These are phyloP conservation scores for Bombus polaris DNA, from an alignment of 1,140 invertebrate genomes.

Conservation along the genomic window DNA sequence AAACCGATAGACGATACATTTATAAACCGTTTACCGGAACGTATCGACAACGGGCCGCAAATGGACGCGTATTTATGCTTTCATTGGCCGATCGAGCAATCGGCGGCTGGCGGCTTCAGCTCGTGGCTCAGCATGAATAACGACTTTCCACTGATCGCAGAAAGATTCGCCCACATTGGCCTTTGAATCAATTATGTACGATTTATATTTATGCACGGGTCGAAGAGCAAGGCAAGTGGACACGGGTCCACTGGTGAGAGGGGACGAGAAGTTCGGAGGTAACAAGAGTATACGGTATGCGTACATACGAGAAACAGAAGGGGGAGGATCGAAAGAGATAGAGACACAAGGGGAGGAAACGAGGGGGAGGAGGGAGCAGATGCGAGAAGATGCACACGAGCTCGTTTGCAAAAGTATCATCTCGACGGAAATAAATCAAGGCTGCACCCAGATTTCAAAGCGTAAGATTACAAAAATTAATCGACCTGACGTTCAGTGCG, in stretches of 20 bases:
- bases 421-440: constrained; percentile 72
- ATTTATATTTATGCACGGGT: constrained; percentile 74
- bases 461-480: constrained; percentile 72
- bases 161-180: constrained; percentile 75
- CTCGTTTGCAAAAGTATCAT: constrained; percentile 64
- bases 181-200: constrained; percentile 77
- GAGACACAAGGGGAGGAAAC: not conserved
- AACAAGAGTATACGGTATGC: constrained; percentile 16
- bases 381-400: constrained; percentile 33
- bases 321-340: constrained; percentile 13
- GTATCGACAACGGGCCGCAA: constrained; percentile 44
- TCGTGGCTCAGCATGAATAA: constrained; percentile 58
- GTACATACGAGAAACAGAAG: constrained; percentile 10
- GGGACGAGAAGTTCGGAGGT: constrained; percentile 13
- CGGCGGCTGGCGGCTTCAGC: constrained; percentile 32
- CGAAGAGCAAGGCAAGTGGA: constrained; percentile 38
- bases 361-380: not conserved
- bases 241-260: not conserved
- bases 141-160: constrained; percentile 67
- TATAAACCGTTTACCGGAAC: constrained; percentile 53
- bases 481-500: constrained; percentile 66
- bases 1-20: constrained; percentile 64
- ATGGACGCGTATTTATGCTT: constrained; percentile 59
- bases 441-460: constrained; percentile 72
- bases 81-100: constrained; percentile 51